Conservation (phyloP, 2,888 invertebrate genomes). For the Trichogramma dendrolimi region DNA sequence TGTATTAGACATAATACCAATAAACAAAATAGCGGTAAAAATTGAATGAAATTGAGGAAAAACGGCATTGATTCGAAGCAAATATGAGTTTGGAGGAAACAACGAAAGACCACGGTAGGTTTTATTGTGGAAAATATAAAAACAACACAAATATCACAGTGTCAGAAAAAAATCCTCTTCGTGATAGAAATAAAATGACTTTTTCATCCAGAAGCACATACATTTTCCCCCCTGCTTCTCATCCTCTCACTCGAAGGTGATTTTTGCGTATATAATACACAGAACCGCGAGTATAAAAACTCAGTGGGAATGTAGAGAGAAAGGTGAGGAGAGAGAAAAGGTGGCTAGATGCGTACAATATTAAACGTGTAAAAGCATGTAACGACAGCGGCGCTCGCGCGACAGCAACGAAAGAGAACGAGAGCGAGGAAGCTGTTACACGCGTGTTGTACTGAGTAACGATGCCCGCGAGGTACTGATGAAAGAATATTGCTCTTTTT, state of each 20-base stretch:
- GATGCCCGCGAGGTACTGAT: slow-evolving; percentile 42
- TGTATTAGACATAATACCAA: no score
- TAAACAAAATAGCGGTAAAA: no score
- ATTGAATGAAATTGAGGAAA: no score
- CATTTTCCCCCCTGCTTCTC: no score
- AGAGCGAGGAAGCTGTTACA: slow-evolving; percentile 35
- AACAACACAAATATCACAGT: background rate
- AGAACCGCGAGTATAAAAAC: no score
- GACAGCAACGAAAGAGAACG: slow-evolving; percentile 39
- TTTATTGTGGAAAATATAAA: background rate
- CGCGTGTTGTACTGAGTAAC: slow-evolving; percentile 36
- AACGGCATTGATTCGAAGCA: no score
- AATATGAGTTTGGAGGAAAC: no score
- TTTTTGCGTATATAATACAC: slow-evolving; percentile 24
- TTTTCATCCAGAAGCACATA: background rate
- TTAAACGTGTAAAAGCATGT: slow-evolving; percentile 45
- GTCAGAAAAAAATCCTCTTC: no score
- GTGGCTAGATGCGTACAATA: slow-evolving; percentile 38
- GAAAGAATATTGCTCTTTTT: slow-evolving; percentile 47
- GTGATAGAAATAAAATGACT: background rate
- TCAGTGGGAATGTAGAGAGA: background rate
- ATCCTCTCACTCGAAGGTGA: slow-evolving; percentile 8
- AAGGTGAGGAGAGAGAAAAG: background rate
- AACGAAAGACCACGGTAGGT: no score
- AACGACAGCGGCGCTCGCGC: slow-evolving; percentile 31